Evolutionary conservation across 1,140 invertebrate species (phyloP).

Genomic region (Rhagoletis pomonella): DNA sequence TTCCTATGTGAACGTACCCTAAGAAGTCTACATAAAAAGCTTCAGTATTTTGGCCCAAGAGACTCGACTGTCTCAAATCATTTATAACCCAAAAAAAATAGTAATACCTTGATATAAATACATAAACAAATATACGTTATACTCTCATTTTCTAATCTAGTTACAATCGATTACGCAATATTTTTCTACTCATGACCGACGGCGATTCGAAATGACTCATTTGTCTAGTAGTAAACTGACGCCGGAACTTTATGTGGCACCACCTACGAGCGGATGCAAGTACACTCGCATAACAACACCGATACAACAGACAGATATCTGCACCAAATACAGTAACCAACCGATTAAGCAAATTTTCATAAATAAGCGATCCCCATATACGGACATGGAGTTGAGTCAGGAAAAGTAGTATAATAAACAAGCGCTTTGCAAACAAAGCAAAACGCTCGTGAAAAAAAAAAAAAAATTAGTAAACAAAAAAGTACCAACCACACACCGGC

Average conservation of each 20-base stretch:
- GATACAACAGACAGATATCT: not conserved
- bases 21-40: no score
- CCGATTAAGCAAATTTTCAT: not conserved
- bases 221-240: not conserved
- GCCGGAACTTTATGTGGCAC: not conserved
- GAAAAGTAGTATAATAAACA: conserved; percentile 5
- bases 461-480: not conserved
- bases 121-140: no score
- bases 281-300: not conserved
- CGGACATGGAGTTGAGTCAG: not conserved
- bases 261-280: not conserved
- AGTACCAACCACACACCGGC: not conserved
- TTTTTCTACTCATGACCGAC: no score
- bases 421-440: not conserved
- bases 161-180: no score
- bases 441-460: not conserved
- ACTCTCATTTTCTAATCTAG: no score
- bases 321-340: not conserved
- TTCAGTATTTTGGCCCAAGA: no score
- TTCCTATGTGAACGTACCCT: no score
- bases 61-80: no score
- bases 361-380: not conserved
- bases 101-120: no score
- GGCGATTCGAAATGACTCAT: not conserved
- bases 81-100: no score